Base-by-base conservation (phyloP, 1,140 invertebrate genomes). In the Lucilia cuprina region DNA sequence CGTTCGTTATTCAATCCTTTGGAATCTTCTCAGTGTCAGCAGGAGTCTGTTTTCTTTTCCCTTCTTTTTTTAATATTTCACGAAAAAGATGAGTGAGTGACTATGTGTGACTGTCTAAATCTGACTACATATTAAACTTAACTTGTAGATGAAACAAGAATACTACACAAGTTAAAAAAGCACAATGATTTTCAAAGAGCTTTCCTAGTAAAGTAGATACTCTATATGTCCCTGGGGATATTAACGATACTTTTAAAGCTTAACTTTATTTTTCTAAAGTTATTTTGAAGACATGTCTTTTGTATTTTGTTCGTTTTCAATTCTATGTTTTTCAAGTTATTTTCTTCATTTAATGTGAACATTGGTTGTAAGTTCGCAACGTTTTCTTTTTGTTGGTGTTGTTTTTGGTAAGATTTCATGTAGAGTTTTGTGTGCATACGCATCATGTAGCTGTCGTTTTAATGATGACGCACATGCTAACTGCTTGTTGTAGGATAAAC, bases 391-490 rank as follows among this genome's bases (percentile, higher is more conserved):
- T 74, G 14, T 19, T 65, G 41, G 2, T 41, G 41, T 41, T 41
- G 41, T 41, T 41, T 41, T 41, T 41, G 41, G 41, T 30, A 35
- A 75, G 34, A 75, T 34, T 75, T 34, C 74, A 75, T 75, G 30
- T 75, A 35, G 74, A 34, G 74, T 75, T 75, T 75, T 75, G 74
- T 78, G 35, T 78, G 75, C 75, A 78, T 78, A 78, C 75, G 75
- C 75, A 78, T 78, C 75, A 78, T 78, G 75, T 78, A 78, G 75
- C 75, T 78, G 75, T 78, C 75, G 75, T 78, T 78, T 78, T 78
- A 78, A 78, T 78, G 75, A 78, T 78, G 75, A 78, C 75, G 35
- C 75, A 78, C 75, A 78, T 78, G 35, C 35, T 78, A 78, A 41
- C 75, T 78, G 75, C 17, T 41, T 78, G 75, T 41, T 78, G 75